A percentile compares a stretch with the other conserved stretches of the same genome.
Conservation (phyloP, 2,797 vertebrate genomes). For the Sebastiscus tertius region DNA sequence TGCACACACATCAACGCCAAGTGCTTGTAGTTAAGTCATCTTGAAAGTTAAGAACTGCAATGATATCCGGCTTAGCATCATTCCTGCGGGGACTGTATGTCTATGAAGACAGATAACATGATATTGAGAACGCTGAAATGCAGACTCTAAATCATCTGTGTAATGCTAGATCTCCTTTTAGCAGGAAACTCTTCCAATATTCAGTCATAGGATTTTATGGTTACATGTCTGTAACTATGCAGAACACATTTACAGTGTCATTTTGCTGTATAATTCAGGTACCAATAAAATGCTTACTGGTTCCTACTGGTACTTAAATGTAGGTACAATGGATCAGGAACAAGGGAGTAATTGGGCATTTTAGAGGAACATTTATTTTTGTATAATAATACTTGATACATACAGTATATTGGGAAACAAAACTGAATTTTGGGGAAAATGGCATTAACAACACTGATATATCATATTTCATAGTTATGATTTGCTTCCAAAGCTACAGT, state of each 20-base stretch:
- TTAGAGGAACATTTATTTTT: neutral
- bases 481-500: neutral
- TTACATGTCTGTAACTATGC: neutral
- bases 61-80: neutral
- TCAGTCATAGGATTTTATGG: neutral
- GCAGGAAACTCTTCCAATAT: neutral
- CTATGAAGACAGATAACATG: neutral
- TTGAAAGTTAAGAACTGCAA: conserved; percentile 14
- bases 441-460: neutral
- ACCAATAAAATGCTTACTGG: neutral
- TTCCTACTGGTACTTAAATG: neutral
- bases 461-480: neutral
- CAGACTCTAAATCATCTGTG: conserved; percentile 7
- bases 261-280: neutral
- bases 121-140: conserved; percentile 5
- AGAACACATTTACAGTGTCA: neutral
- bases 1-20: neutral
- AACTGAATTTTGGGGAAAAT: neutral
- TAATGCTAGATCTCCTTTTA: neutral
- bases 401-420: neutral
- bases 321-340: neutral
- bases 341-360: neutral
- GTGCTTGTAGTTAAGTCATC: neutral
- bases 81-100: neutral
- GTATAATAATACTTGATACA: neutral